Percentiles rank a stretch among this genome's conserved stretches.
phyloP scores from a whole-genome alignment of 2,888 invertebrate species.

The Muscina levida region DNA sequence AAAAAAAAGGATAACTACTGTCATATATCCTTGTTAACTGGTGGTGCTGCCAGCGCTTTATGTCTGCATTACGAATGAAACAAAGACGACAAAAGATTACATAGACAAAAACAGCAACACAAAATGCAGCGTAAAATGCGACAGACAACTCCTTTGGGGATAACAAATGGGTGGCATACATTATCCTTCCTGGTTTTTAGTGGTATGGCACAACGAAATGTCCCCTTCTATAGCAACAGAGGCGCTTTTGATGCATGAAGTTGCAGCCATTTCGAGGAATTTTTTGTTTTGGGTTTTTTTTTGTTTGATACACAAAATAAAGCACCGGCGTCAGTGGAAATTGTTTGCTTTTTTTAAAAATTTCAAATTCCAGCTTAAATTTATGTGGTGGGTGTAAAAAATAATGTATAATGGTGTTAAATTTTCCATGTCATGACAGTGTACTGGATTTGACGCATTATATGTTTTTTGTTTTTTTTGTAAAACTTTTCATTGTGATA shows the following conservation, averaged over 20 bases:
- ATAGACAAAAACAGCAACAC: not conserved
- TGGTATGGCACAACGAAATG: not conserved
- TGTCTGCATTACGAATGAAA: constrained; percentile 29
- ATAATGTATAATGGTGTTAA: constrained; percentile 8
- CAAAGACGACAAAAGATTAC: not conserved
- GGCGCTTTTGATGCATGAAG: constrained; percentile 34
- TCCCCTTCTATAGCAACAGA: not conserved
- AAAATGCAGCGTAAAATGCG: not conserved
- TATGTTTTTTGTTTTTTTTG: constrained; percentile 2
- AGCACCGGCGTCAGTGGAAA: too few species aligned
- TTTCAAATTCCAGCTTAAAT: not conserved
- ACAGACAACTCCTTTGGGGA: constrained; percentile 13
- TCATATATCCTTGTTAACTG: constrained; percentile 29
- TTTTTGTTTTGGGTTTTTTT: constrained; percentile 36
- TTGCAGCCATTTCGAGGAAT: constrained; percentile 45
- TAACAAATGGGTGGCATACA: constrained; percentile 21
- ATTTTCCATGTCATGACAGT: constrained; percentile 23
- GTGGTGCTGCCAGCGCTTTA: not conserved
- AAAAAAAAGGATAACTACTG: constrained; percentile 35
- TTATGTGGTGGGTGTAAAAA: not conserved
- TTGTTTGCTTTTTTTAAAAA: not conserved
- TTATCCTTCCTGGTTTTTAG: constrained; percentile 5
- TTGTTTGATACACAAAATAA: not conserved
- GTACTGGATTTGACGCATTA: not conserved
- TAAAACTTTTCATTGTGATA: constrained; percentile 5